These are phyloP conservation scores for Aphis gossypii DNA, from an alignment of 1,140 invertebrate species.

Conservation along the genomic window DNA sequence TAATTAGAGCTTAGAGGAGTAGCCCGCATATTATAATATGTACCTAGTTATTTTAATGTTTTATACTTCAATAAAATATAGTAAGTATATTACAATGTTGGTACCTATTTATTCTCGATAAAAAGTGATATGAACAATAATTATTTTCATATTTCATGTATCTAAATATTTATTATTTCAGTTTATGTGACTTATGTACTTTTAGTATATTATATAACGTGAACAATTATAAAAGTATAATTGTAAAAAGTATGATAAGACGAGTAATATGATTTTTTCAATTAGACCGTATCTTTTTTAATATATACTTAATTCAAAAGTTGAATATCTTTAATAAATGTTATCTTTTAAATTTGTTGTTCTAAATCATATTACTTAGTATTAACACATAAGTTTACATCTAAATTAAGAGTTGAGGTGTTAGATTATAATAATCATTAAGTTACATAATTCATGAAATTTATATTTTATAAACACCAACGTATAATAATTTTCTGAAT, in stretches of 20 bases:
- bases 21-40: not conserved
- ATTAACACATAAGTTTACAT: not conserved
- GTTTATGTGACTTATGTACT: not conserved
- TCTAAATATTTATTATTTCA: not conserved
- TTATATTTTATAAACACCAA: not conserved
- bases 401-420: not conserved
- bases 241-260: not conserved
- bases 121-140: not conserved
- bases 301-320: not conserved
- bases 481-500: not conserved
- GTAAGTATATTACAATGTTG: not conserved
- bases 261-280: not conserved
- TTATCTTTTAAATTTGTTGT: not conserved
- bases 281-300: not conserved
- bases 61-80: not conserved
- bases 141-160: not conserved
- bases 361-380: not conserved
- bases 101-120: not conserved
- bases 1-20: not conserved
- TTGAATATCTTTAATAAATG: not conserved
- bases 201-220: not conserved
- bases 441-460: not conserved
- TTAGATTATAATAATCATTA: not conserved
- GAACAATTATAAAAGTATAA: not conserved
- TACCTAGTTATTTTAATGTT: not conserved